Base-by-base conservation (phyloP, 2,113 vertebrate species). In the Anthoscopus minutus region DNA sequence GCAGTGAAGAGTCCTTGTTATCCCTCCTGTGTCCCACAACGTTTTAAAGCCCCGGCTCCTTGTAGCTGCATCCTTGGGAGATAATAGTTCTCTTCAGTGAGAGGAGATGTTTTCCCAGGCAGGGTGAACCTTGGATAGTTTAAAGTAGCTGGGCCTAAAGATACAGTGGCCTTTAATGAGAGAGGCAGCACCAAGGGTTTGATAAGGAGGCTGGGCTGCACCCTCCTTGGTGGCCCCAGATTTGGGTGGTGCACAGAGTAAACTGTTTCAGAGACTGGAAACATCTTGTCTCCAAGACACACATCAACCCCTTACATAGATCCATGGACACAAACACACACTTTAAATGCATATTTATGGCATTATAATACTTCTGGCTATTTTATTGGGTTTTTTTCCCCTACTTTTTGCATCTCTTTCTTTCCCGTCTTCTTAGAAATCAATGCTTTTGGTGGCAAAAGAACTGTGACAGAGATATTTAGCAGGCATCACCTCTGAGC, bases 311-410 rank as follows among this genome's bases (percentile, higher is more conserved):
- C 50, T 90, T 56, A 66, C 78, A 44, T 8, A 93, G 79, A 93
- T 81, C 88, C 58, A 58, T 33, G 86, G 50, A 69, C 66, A 90
- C n/a, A n/a, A n/a, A n/a, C 31, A 93, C 56, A 76, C 78, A 57
- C 40, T 96, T 93, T 61, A 84, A 95, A 93, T 92, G 83, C 78
- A 83, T 92, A 94, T 96, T 92, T 89, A 94, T 86, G 89, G 94
- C 82, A 94, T 93, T 91, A 92, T 86, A 77, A 89, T 86, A 40
- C 84, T 93, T 88, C 65, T 66, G 73, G 64, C 15, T 95, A 87
- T 60, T 64, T 53, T 60, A 3, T 31, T 25, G 14, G 5, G 42
- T 50, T 37, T 54, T 31, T 7, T 3, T 6, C 6, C 12, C 37
- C n/a, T n/a, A 64, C 70, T 73, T 74, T 57, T 45, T 3, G 3